These are phyloP conservation scores for Illadopsis cleaveri DNA, from an alignment of 2,113 vertebrate species.

Conservation along the genomic window DNA sequence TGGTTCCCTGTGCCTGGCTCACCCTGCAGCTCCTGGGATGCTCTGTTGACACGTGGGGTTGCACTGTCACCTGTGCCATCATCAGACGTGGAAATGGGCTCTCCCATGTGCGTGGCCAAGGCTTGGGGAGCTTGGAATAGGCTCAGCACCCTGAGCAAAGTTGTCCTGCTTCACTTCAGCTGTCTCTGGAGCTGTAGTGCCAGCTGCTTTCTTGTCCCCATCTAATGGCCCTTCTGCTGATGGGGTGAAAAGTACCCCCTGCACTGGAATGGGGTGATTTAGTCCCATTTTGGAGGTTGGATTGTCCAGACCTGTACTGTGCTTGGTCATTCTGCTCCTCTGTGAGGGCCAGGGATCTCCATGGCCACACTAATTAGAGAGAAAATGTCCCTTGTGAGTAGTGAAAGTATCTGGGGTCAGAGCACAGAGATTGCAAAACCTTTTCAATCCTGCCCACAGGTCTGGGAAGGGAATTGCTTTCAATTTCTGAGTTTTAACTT, in stretches of 20 bases:
- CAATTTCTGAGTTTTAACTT: neutral
- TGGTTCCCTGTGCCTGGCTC: neutral
- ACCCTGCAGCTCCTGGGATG: neutral
- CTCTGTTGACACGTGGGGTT: neutral
- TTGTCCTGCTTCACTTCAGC: neutral
- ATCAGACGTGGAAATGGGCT: fast-evolving
- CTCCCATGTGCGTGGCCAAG: neutral
- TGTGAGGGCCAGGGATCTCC: neutral
- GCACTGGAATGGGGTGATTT: fast-evolving
- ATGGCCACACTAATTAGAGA: neutral
- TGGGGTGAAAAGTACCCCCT: neutral
- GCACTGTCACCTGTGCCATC: fast-evolving
- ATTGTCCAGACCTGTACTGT: neutral
- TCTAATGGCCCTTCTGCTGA: neutral
- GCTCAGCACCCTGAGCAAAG: neutral
- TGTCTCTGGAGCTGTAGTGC: neutral
- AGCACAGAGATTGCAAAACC: neutral
- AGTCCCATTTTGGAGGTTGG: neutral
- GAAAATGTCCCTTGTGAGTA: neutral
- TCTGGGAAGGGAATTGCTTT: neutral
- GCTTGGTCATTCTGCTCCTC: neutral
- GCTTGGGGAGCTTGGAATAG: neutral
- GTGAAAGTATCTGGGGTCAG: neutral
- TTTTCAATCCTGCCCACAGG: neutral
- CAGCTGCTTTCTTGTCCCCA: neutral